These are phyloP conservation scores for Pteronura brasiliensis DNA, from an alignment of 2,113 vertebrate species.

Conservation along the genomic window DNA sequence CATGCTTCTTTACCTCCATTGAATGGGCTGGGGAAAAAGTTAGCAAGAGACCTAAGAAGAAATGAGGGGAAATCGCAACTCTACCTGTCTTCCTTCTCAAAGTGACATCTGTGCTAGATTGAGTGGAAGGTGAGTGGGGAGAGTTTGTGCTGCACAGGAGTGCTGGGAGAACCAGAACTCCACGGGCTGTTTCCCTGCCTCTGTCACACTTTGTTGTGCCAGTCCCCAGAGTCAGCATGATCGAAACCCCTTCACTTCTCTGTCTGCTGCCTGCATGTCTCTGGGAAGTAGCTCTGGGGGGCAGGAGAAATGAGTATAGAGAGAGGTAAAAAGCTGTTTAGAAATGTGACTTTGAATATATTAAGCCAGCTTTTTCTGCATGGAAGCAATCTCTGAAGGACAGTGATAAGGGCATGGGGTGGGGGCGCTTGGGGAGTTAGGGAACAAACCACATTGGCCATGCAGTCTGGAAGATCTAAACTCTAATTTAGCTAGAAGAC, in stretches of 20 bases:
- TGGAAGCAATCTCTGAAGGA: conserved; percentile 72
- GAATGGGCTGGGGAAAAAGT: background rate
- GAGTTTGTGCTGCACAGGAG: background rate
- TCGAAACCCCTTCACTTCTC: background rate
- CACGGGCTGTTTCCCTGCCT: background rate
- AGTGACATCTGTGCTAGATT: background rate
- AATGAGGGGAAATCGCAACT: background rate
- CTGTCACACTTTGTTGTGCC: too few species aligned
- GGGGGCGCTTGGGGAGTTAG: background rate
- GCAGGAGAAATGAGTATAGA: background rate
- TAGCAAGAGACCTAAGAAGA: background rate
- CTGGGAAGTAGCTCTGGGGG: background rate
- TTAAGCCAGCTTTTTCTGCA: conserved; percentile 65
- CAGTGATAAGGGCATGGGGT: conserved; percentile 25
- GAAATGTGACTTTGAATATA: conserved; percentile 61
- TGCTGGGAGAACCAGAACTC: background rate
- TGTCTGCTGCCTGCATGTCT: background rate
- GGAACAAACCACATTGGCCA: conserved; percentile 61
- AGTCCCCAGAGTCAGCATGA: background rate
- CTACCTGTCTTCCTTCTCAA: background rate
- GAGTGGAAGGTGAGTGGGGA: background rate
- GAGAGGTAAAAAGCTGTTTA: background rate
- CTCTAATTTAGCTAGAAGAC: conserved; percentile 83
- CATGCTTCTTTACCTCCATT: background rate
- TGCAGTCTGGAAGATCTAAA: conserved; percentile 76